Conservation (phyloP, 1,140 invertebrate species). For the Dysdera silvatica region DNA sequence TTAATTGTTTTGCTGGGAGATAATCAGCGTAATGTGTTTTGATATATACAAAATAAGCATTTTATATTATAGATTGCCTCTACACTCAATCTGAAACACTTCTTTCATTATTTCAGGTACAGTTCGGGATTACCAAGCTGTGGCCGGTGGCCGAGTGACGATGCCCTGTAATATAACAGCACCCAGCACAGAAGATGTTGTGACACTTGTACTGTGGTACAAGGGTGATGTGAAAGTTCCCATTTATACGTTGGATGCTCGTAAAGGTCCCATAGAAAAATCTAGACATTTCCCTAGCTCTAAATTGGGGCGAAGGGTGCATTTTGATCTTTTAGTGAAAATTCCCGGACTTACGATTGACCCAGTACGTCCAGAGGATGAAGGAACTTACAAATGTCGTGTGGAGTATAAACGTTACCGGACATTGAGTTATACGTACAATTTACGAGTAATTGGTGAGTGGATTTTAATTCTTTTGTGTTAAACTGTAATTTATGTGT, state of each 20-base stretch:
- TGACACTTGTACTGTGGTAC: conserved; percentile 75
- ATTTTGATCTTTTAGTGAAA: conserved; percentile 28
- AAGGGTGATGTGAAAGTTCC: conserved; percentile 57
- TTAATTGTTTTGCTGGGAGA: too few species aligned
- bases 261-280: conserved; percentile 26
- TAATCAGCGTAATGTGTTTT: too few species aligned
- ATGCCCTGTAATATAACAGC: conserved; percentile 71
- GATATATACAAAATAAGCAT: too few species aligned
- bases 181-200: conserved; percentile 59
- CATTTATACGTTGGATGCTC: conserved; percentile 57
- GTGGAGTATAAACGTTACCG: conserved; percentile 32
- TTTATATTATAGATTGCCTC: too few species aligned
- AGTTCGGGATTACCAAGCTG: conserved; percentile 45
- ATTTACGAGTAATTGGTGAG: conserved; percentile 33
- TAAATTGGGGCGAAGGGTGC: conserved; percentile 23
- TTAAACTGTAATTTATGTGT: too few species aligned
- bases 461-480: too few species aligned
- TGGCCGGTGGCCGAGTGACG: conserved; percentile 63
- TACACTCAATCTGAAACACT: too few species aligned
- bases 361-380: conserved; percentile 24
- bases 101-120: conserved; percentile 12
- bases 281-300: conserved; percentile 29
- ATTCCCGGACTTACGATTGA: conserved; percentile 27
- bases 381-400: conserved; percentile 32
- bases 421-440: conserved; percentile 27